Conservation (phyloP, 2,113 vertebrate genomes). For the Diphyllodes magnificus region DNA sequence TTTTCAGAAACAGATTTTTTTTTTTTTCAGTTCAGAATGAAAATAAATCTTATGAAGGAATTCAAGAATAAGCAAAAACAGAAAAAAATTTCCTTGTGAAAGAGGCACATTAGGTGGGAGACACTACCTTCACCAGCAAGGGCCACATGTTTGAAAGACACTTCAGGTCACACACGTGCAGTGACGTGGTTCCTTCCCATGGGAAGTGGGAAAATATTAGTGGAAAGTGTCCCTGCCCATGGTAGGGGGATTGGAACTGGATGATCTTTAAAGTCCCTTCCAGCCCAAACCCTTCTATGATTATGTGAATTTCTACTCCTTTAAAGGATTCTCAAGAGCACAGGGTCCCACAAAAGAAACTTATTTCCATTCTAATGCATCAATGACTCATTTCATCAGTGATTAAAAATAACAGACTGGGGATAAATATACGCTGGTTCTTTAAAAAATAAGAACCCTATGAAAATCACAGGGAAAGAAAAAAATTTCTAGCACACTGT, state of each 20-base stretch:
- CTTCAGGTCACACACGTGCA: not conserved
- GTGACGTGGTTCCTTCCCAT: not conserved
- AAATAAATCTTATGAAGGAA: not conserved
- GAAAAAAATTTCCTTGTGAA: not conserved
- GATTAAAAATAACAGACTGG: not conserved
- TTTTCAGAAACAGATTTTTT: not conserved
- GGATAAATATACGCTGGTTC: not conserved
- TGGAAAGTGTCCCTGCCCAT: not conserved
- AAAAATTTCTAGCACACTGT: not conserved
- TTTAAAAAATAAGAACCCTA: not conserved
- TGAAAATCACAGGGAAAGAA: constrained; percentile 13
- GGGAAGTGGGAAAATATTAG: not conserved
- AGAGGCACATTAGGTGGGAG: not conserved
- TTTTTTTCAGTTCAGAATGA: not conserved
- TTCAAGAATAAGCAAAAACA: not conserved
- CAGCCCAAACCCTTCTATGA: not conserved
- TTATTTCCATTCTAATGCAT: not conserved
- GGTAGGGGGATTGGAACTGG: too few species aligned
- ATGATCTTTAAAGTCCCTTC: not conserved
- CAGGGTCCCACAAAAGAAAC: not conserved
- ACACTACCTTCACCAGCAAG: not conserved
- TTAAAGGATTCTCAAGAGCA: not conserved
- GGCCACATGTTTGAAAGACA: too few species aligned
- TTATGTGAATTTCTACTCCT: not conserved
- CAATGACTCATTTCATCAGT: not conserved